These are phyloP conservation scores for Pedicia rivosa DNA, from an alignment of 2,888 invertebrate genomes.

Conservation along the genomic window DNA sequence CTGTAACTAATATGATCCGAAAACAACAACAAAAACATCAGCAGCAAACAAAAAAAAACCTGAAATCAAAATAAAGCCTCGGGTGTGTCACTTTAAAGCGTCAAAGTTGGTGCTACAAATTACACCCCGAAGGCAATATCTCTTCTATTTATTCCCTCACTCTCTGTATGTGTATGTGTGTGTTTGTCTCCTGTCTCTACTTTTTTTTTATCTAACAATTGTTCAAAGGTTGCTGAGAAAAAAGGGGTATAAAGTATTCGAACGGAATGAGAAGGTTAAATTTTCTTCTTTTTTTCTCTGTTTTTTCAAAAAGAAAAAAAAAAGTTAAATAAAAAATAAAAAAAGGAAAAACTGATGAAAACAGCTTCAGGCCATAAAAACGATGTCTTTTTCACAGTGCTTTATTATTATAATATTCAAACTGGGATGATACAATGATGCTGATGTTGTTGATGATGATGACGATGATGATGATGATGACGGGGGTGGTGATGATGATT, in stretches of 20 bases:
- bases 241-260: too few species aligned
- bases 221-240: too few species aligned
- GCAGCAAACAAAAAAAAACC: background rate
- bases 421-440: background rate
- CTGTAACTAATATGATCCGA: background rate
- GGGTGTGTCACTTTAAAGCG: constrained; percentile 7
- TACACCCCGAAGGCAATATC: constrained; percentile 17
- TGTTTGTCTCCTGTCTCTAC: too few species aligned
- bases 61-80: background rate
- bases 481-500: too few species aligned
- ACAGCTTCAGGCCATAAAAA: constrained; percentile 1
- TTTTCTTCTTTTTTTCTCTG: too few species aligned
- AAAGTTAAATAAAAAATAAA: too few species aligned
- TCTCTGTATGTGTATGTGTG: too few species aligned
- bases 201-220: too few species aligned
- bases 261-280: too few species aligned
- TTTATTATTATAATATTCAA: too few species aligned
- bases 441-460: background rate
- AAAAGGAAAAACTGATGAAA: constrained; percentile 5
- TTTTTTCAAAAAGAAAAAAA: too few species aligned
- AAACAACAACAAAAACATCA: background rate
- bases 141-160: background rate
- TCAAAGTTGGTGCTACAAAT: constrained; percentile 21
- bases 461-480: background rate
- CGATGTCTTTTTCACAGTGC: too few species aligned